A percentile compares a stretch with the other conserved stretches of the same genome.
Conservation (phyloP, 2,797 vertebrate genomes). For the Gobionotothen gibberifrons region DNA sequence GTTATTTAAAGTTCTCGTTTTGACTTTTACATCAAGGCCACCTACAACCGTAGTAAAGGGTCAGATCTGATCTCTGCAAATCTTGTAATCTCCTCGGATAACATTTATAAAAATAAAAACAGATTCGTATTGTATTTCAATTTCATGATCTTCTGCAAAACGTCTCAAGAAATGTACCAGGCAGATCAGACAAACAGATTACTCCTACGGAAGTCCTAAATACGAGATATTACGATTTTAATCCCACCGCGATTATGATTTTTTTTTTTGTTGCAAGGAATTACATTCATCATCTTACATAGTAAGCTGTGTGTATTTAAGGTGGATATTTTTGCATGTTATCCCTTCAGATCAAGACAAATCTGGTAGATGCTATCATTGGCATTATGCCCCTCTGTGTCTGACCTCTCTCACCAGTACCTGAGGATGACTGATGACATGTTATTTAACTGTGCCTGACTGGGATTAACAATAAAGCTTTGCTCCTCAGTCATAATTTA, state of each 20-base stretch:
- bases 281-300: constrained; percentile 87
- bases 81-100: constrained; percentile 91
- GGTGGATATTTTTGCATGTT: constrained; percentile 75
- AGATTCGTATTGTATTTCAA: constrained; percentile 90
- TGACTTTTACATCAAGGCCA: constrained; percentile 74
- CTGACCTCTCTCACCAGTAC: constrained; percentile 55
- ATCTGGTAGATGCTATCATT: constrained; percentile 67
- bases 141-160: constrained; percentile 88
- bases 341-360: constrained; percentile 72
- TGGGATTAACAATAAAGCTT: constrained; percentile 58
- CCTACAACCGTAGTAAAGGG: constrained; percentile 38
- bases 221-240: constrained; percentile 92
- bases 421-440: constrained; percentile 66
- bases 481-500: constrained; percentile 35
- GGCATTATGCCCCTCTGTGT: constrained; percentile 52
- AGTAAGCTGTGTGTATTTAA: constrained; percentile 85
- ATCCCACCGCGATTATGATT: constrained; percentile 89
- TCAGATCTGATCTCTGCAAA: constrained; percentile 83
- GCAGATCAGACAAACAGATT: constrained; percentile 86
- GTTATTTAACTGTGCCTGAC: constrained; percentile 62
- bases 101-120: constrained; percentile 80
- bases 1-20: constrained; percentile 83
- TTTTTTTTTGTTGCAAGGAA: constrained; percentile 85
- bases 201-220: constrained; percentile 83
- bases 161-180: constrained; percentile 76